Conservation (phyloP, 2,113 vertebrate species). For the Origma solitaria region DNA sequence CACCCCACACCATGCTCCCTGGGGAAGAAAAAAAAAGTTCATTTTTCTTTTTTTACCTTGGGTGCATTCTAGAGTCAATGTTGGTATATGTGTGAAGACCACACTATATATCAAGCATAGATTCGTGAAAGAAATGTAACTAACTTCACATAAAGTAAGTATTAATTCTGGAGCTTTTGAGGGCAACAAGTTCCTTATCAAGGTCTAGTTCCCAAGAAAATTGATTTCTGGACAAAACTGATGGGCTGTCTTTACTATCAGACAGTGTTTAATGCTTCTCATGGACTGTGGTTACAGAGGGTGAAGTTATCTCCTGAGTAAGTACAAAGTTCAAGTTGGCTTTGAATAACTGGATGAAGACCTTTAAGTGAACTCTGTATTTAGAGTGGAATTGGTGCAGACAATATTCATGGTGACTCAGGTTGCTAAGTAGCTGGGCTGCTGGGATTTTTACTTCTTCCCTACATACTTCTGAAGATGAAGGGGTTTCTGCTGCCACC, state of each 20-base stretch:
- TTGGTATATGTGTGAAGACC: not conserved
- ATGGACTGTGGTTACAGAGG: not conserved
- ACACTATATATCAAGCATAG: not conserved
- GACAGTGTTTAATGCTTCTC: not conserved
- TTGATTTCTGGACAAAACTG: not conserved
- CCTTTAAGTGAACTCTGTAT: not conserved
- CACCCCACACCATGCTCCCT: accelerated
- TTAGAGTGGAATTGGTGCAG: not conserved
- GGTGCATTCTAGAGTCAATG: not conserved
- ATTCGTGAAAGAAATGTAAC: not conserved
- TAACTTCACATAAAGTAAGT: not conserved
- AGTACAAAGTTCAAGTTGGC: not conserved
- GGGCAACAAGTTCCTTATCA: not conserved
- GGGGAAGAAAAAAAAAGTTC: not conserved
- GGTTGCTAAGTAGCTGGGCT: not conserved
- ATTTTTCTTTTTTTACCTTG: not conserved
- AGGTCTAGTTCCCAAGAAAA: not conserved
- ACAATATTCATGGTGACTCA: not conserved
- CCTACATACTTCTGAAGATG: not conserved
- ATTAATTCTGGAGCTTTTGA: not conserved
- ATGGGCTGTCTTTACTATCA: not conserved
- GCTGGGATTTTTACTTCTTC: not conserved
- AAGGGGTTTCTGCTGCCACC: not conserved
- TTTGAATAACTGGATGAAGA: not conserved
- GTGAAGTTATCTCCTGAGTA: not conserved